A percentile compares a stretch with the other conserved stretches of the same genome.
These are phyloP conservation scores for Caenorhabditis doughertyi DNA, from an alignment of 2,888 invertebrate species.

Conservation along the genomic window DNA sequence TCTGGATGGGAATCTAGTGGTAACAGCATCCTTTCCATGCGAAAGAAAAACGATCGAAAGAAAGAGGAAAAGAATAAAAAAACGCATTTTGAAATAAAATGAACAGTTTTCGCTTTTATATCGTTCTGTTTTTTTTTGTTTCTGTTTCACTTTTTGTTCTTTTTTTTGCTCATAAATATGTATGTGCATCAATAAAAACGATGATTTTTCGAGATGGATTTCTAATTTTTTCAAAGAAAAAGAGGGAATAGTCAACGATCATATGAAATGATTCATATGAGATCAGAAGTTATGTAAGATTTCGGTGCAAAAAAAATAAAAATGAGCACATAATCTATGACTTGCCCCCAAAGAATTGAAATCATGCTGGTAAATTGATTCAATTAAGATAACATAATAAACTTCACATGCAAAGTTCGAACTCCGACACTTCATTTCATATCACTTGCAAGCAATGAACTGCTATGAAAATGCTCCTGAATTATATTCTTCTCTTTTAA, in stretches of 20 bases:
- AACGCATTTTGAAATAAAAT: slow-evolving; percentile 26
- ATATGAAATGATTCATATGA: not conserved
- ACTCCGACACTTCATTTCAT: not conserved
- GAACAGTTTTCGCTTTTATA: slow-evolving; percentile 17
- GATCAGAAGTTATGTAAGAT: no score
- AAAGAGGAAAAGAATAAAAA: slow-evolving; percentile 23
- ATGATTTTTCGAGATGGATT: not conserved
- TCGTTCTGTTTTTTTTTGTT: slow-evolving; percentile 5
- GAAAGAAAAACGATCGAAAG: slow-evolving; percentile 29
- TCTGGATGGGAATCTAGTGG: not conserved
- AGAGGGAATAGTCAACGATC: not conserved
- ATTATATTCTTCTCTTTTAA: slow-evolving; percentile 9
- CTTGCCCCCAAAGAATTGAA: not conserved
- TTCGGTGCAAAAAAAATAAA: not conserved
- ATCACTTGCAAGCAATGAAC: no score
- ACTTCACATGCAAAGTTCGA: not conserved
- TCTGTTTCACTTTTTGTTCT: not conserved
- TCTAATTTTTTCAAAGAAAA: not conserved
- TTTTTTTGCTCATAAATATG: slow-evolving; percentile 28
- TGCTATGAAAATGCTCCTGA: slow-evolving; percentile 25
- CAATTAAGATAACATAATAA: slow-evolving; percentile 2
- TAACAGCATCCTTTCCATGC: slow-evolving; percentile 2
- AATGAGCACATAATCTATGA: slow-evolving; percentile 27
- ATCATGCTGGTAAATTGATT: slow-evolving; percentile 18
- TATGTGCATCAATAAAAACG: not conserved